Evolutionary conservation across 2,113 vertebrate genomes (phyloP).

Genomic region (Hyaena hyaena): DNA sequence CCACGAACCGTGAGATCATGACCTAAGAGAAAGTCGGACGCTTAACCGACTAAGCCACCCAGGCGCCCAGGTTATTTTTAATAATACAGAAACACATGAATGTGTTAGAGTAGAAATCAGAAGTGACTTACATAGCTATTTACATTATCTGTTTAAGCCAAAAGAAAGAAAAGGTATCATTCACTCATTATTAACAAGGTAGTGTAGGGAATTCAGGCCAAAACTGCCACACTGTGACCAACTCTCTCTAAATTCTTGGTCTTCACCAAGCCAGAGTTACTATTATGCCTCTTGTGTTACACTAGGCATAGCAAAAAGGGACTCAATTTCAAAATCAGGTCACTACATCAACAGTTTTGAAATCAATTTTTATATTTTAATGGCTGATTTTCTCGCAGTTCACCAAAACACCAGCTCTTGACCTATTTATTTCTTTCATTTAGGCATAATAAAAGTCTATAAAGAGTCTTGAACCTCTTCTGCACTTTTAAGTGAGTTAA

Average conservation of each 20-base stretch:
- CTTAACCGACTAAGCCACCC: too few relatives aligned
- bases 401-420: slow-evolving; percentile 49
- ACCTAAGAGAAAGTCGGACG: too few relatives aligned
- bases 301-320: background rate
- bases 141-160: background rate
- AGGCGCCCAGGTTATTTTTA: background rate
- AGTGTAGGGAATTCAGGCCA: background rate
- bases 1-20: too few relatives aligned
- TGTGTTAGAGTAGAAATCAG: slow-evolving; percentile 12
- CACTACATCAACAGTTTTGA: slow-evolving; percentile 59
- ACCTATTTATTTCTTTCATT: slow-evolving; percentile 53
- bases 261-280: slow-evolving; percentile 28
- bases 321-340: slow-evolving; percentile 67
- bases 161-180: slow-evolving; percentile 24
- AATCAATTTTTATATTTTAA: slow-evolving; percentile 68
- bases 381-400: slow-evolving; percentile 54
- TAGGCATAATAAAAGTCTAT: slow-evolving; percentile 46
- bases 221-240: background rate
- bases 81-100: background rate
- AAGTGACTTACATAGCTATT: background rate
- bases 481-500: slow-evolving; percentile 45
- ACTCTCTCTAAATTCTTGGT: slow-evolving; percentile 45
- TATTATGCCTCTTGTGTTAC: slow-evolving; percentile 49
- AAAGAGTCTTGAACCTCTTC: background rate
- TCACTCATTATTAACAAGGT: background rate